Conservation (phyloP, 37 sponge, comb jelly and placozoan species). For the Aphrocallistes beatrix region DNA sequence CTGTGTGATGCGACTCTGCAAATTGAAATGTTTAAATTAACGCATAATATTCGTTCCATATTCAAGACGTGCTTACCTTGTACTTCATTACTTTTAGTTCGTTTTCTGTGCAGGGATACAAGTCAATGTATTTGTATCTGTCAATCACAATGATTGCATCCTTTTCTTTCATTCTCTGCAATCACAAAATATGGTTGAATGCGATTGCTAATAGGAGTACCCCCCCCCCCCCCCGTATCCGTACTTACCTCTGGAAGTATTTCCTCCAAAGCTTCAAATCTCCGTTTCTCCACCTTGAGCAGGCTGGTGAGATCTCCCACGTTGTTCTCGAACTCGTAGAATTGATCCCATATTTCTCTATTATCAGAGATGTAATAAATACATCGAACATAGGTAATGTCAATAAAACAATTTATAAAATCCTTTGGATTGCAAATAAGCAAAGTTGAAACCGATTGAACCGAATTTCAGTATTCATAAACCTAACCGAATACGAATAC, state of each 20-base stretch:
- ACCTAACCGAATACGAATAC: too few relatives aligned
- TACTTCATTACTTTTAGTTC: slow-evolving; percentile 80
- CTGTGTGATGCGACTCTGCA: background rate
- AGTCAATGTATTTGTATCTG: slow-evolving; percentile 74
- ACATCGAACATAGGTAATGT: background rate
- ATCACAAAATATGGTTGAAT: background rate
- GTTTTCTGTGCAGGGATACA: slow-evolving; percentile 60
- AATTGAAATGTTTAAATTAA: background rate
- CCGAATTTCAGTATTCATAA: too few relatives aligned
- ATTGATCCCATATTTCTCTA: slow-evolving; percentile 70
- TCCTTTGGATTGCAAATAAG: background rate
- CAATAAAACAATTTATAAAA: background rate
- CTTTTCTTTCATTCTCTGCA: slow-evolving; percentile 27
- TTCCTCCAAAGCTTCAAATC: slow-evolving; percentile 33
- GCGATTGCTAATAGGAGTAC: too few relatives aligned
- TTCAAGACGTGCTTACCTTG: slow-evolving; percentile 36
- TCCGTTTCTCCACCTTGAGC: slow-evolving; percentile 74
- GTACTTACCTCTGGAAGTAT: slow-evolving; percentile 18
- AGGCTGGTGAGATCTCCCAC: slow-evolving; percentile 78
- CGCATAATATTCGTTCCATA: background rate
- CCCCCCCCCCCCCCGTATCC: too few relatives aligned
- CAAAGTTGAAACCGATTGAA: too few relatives aligned
- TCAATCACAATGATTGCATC: slow-evolving; percentile 64
- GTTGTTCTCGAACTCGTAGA: slow-evolving; percentile 68
- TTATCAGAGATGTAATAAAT: background rate